These are phyloP conservation scores for Lytechinus variegatus DNA, from an alignment of 35 echinoderm and acorn worm genomes.

Conservation along the genomic window DNA sequence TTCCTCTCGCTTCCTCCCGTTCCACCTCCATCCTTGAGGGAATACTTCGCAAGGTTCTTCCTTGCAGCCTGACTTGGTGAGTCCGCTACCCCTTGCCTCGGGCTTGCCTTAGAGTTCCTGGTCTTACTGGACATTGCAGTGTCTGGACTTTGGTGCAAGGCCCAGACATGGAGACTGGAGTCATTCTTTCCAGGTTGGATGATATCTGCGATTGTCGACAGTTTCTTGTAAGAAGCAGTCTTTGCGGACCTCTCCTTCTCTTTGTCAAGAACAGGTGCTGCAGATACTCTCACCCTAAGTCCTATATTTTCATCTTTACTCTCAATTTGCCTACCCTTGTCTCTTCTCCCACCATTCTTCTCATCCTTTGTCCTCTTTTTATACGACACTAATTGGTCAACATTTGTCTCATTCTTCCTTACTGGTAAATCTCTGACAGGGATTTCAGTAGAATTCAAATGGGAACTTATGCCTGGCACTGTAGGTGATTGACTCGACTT, in stretches of 20 bases:
- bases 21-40: background rate
- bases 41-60: slow-evolving; percentile 39
- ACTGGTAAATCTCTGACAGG: background rate
- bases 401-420: background rate
- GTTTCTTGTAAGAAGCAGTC: slow-evolving; percentile 27
- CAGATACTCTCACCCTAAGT: background rate
- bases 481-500: background rate
- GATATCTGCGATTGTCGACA: background rate
- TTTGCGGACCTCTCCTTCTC: background rate
- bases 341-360: background rate
- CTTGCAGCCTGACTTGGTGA: slow-evolving; percentile 32
- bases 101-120: slow-evolving; percentile 13
- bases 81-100: background rate
- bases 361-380: background rate
- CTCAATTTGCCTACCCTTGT: background rate
- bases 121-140: background rate
- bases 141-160: slow-evolving; percentile 14
- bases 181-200: slow-evolving; percentile 2
- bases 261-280: background rate
- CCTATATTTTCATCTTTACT: background rate
- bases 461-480: background rate
- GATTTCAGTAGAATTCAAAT: background rate
- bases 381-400: background rate
- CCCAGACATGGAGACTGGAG: slow-evolving; percentile 37
- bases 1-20: background rate